phyloP scores from a whole-genome alignment of 1,140 invertebrate species.

The Scaptodrosophila lebanonensis region DNA sequence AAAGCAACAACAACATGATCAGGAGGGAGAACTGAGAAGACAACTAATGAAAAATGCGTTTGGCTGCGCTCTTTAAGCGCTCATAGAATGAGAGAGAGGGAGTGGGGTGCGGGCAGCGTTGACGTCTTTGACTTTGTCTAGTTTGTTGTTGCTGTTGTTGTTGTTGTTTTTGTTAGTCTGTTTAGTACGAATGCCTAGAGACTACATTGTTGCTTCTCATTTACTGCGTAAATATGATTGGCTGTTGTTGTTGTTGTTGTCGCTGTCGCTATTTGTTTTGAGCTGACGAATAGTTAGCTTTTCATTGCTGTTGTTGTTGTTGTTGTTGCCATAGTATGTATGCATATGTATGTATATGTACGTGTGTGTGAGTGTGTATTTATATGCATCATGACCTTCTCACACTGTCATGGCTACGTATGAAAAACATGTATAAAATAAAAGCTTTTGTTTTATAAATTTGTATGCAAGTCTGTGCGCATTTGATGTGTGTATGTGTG shows the following conservation, averaged over 20 bases:
- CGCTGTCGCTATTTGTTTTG: conserved; percentile 32
- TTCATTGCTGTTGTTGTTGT: conserved; percentile 36
- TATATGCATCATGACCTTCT: conserved; percentile 68
- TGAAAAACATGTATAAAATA: conserved; percentile 65
- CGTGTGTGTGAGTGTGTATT: conserved; percentile 21
- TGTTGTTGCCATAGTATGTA: conserved; percentile 10
- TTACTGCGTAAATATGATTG: conserved; percentile 62
- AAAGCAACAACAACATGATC: too few relatives aligned
- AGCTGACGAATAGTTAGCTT: conserved; percentile 10
- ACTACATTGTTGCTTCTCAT: conserved; percentile 36
- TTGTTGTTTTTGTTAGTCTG: too few relatives aligned
- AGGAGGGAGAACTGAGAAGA: too few relatives aligned
- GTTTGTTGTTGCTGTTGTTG: conserved; percentile 9
- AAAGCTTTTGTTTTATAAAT: conserved; percentile 73
- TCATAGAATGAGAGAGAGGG: background rate
- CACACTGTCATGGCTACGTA: conserved; percentile 76
- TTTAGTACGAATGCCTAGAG: too few relatives aligned
- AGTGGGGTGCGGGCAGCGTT: conserved; percentile 41
- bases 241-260: conserved; percentile 4
- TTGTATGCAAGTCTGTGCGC: conserved; percentile 70
- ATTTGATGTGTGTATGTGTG: too few relatives aligned
- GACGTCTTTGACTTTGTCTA: conserved; percentile 62
- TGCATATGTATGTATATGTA: background rate
- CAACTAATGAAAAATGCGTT: conserved; percentile 60
- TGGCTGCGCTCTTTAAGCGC: conserved; percentile 11